Evolutionary conservation across 35 echinoderm and acorn worm genomes (phyloP).

Genomic region (Diadema setosum): DNA sequence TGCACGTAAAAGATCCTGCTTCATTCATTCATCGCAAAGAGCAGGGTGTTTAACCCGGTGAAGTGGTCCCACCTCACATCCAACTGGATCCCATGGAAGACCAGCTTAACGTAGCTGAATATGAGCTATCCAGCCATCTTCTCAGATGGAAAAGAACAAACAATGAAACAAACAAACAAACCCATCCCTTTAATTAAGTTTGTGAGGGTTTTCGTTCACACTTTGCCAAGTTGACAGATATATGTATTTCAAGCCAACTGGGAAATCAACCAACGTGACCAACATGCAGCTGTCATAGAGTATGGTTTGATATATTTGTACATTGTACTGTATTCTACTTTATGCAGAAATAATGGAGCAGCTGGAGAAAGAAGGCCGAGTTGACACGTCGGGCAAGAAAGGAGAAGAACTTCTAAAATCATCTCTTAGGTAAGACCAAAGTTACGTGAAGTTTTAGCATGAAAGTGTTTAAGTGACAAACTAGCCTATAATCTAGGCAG

Average conservation of each 20-base stretch:
- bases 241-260: not conserved
- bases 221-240: not conserved
- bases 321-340: too few relatives aligned
- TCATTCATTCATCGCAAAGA: too few relatives aligned
- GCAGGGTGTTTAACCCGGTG: too few relatives aligned
- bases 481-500: not conserved
- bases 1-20: too few relatives aligned
- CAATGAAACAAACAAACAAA: too few relatives aligned
- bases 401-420: slow-evolving; percentile 37
- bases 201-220: not conserved
- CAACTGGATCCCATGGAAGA: too few relatives aligned
- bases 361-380: slow-evolving; percentile 29
- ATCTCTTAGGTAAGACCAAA: slow-evolving; percentile 14
- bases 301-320: not conserved
- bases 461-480: not conserved
- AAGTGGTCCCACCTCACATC: too few relatives aligned
- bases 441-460: not conserved
- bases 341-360: slow-evolving; percentile 46
- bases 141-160: too few relatives aligned
- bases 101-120: too few relatives aligned
- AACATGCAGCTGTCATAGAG: not conserved
- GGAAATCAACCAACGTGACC: not conserved
- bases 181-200: too few relatives aligned
- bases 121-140: too few relatives aligned
- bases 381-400: slow-evolving; percentile 35